Base-by-base conservation (phyloP, 2,888 invertebrate species). In the Gari tellinella region DNA sequence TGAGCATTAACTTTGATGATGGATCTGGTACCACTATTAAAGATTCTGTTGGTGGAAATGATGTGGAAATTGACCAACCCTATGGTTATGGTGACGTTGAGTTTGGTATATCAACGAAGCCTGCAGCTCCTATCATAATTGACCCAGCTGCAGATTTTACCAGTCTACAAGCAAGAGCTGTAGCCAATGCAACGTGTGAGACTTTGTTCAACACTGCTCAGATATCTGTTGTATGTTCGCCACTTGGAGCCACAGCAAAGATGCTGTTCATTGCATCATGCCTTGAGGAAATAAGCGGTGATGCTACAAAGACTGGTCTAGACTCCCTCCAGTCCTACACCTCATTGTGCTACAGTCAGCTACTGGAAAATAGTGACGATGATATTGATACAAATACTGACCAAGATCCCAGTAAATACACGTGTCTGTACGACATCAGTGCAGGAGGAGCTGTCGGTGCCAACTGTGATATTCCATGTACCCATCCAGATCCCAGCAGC, bases 361-460 rank as follows among this genome's bases (percentile, higher is more conserved):
- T 67, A 7, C 10, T 31, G 10, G 31, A 31, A 49, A n/a, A 65
- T 51, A 17, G 10, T 17, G 40, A 3, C 17, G 21, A 23, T 48
- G 45, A 19, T 15, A 2, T 19, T 2, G 12, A 40, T n/a, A 57
- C 15, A 14, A 17, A 3, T 7, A 21, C 65, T 19, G 25, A 17
- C 7, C 19, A 40, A 23, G 58, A 72, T 48, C 72, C 72, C 45
- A 48, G 45, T 12, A 61, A 60, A 37, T 60, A 45, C 15, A 19
- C 58, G 1, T 76, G 76, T 48, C 15, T 38, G 1, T n/a, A 38
- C 8, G 46, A 67, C 23, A 37, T 51, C 48, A 40, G 26, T 14
- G 2, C 26, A 10, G 40, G 63, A 15, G 76, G 72, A 8, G 72
- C n/a, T 72, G 76, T 72, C 17, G 76, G 76, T n/a, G 25, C 48